Evolutionary conservation across 2,888 invertebrate genomes (phyloP).

Genomic region (Sericinus montela): DNA sequence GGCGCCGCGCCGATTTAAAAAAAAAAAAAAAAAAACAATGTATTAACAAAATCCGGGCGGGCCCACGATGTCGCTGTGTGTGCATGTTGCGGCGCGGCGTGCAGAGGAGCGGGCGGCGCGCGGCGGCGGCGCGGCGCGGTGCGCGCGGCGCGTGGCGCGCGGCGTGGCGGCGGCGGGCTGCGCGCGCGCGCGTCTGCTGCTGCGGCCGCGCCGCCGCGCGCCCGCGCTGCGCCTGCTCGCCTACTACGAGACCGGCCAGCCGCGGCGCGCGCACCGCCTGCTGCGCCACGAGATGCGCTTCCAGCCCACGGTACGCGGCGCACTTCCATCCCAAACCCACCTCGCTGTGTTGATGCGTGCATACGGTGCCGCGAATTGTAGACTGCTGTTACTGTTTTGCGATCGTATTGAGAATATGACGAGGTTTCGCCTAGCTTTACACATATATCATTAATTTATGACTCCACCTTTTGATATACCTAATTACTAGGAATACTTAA

Average conservation of each 20-base stretch:
- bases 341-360: too few species aligned
- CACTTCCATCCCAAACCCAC: too few species aligned
- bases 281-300: slow-evolving; percentile 59
- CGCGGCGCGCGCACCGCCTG: slow-evolving; percentile 41
- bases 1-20: slow-evolving; percentile 47
- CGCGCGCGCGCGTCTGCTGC: slow-evolving; percentile 37
- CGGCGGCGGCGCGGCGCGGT: slow-evolving; percentile 21
- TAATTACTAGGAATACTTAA: too few species aligned
- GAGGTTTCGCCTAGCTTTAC: too few species aligned
- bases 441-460: too few species aligned
- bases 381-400: too few species aligned
- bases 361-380: too few species aligned
- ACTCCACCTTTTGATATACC: too few species aligned
- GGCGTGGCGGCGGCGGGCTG: slow-evolving; percentile 30
- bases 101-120: slow-evolving; percentile 54
- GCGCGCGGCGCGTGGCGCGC: slow-evolving; percentile 17
- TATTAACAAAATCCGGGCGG: too few species aligned
- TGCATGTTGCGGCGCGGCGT: background rate
- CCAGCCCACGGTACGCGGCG: slow-evolving; percentile 42
- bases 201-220: slow-evolving; percentile 45
- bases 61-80: too few species aligned
- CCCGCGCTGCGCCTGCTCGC: slow-evolving; percentile 49
- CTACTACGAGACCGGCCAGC: slow-evolving; percentile 55
- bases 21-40: too few species aligned
- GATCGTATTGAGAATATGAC: too few species aligned